A percentile compares a stretch with the other conserved stretches of the same genome.
Evolutionary conservation across 2,888 invertebrate genomes (phyloP).

Genomic region (Leptarthrus brevirostris): DNA sequence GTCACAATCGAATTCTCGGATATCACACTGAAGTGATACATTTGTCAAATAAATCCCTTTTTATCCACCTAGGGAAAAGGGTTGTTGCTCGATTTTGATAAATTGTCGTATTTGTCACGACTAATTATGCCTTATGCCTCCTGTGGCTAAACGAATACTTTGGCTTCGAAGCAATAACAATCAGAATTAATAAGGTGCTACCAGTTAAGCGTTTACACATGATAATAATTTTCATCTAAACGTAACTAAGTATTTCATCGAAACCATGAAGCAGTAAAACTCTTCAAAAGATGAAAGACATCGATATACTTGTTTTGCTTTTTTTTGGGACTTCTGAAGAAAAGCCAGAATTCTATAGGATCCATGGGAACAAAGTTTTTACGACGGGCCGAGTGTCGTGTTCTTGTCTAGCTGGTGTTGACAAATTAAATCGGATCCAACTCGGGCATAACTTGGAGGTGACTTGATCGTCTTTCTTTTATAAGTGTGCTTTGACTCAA

Average conservation of each 20-base stretch:
- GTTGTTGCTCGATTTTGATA: constrained; percentile 10
- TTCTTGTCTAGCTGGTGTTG: constrained; percentile 29
- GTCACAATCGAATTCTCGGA: constrained; percentile 39
- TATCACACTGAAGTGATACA: constrained; percentile 22
- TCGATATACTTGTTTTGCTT: neutral
- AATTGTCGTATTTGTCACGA: constrained; percentile 13
- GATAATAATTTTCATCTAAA: neutral
- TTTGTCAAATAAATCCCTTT: constrained; percentile 23
- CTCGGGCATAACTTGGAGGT: constrained; percentile 24
- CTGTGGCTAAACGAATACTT: neutral
- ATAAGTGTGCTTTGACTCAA: neutral
- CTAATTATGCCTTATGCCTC: constrained; percentile 14
- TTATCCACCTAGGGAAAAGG: neutral
- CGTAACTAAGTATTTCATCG: neutral
- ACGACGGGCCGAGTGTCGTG: neutral
- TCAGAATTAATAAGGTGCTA: constrained; percentile 36
- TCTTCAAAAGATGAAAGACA: neutral
- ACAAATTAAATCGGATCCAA: constrained; percentile 45
- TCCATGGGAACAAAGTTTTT: constrained; percentile 40
- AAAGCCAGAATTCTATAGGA: neutral
- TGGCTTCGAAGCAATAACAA: neutral
- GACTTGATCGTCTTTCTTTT: constrained; percentile 21
- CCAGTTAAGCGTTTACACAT: neutral
- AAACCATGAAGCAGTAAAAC: neutral
- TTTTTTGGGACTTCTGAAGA: neutral